A percentile compares a stretch with the other conserved stretches of the same genome.
phyloP scores from a whole-genome alignment of 2,113 vertebrate genomes.

The Microtus ochrogaster region DNA sequence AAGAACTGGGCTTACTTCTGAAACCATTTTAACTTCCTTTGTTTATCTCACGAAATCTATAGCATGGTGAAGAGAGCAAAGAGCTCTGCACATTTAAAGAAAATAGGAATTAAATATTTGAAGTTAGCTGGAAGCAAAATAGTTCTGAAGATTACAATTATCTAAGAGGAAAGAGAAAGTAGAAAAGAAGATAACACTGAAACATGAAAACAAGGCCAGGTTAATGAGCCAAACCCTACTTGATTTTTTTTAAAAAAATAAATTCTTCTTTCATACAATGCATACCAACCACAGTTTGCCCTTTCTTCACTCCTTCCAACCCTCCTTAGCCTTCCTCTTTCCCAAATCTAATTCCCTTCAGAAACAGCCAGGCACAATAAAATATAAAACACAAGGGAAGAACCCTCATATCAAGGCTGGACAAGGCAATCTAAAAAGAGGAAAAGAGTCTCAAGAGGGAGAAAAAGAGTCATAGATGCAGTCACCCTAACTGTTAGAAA shows the following conservation, averaged over 20 bases:
- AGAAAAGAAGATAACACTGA: neutral
- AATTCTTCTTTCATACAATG: neutral
- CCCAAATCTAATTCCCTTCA: neutral
- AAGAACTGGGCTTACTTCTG: neutral
- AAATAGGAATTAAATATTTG: neutral
- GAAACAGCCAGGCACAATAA: neutral
- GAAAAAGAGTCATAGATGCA: neutral
- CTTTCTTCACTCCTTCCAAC: neutral
- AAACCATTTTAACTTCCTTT: neutral
- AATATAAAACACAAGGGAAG: neutral
- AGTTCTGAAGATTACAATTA: neutral
- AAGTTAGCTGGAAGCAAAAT: neutral
- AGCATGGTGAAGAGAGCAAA: neutral
- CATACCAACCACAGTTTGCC: no score
- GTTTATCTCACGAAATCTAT: neutral
- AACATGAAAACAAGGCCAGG: neutral
- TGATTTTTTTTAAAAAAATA: neutral
- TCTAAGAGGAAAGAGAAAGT: neutral
- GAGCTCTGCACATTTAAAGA: neutral
- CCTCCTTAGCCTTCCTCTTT: rapidly evolving
- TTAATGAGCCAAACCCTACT: neutral
- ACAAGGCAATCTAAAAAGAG: neutral
- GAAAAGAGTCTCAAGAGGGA: neutral
- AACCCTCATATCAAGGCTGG: neutral
- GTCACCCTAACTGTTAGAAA: neutral